phyloP scores from a whole-genome alignment of 2,113 vertebrate species.

The Pseudorhombus dupliciocellatus region DNA sequence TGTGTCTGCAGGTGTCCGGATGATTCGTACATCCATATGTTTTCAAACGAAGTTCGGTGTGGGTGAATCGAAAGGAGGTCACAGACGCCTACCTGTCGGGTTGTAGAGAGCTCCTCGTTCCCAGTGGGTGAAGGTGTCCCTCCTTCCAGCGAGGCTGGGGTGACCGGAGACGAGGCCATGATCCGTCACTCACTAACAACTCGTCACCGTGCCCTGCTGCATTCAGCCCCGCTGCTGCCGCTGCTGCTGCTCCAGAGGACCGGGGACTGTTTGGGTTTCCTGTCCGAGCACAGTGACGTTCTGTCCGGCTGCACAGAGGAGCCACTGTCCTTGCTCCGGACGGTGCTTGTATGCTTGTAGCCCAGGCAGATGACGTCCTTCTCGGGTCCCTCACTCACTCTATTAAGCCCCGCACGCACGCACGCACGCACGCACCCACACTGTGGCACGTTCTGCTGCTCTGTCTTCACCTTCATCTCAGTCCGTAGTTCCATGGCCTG shows the following conservation, averaged over 20 bases:
- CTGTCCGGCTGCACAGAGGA: slow-evolving; percentile 53
- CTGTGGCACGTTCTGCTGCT: not conserved
- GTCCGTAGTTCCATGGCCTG: no score
- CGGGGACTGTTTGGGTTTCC: slow-evolving; percentile 4
- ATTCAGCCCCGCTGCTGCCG: slow-evolving; percentile 6
- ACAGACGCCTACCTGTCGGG: slow-evolving; percentile 48
- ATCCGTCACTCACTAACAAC: not conserved
- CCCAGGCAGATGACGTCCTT: slow-evolving; percentile 50
- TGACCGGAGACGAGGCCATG: slow-evolving; percentile 66
- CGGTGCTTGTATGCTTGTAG: slow-evolving; percentile 38
- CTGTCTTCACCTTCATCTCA: slow-evolving; percentile 3
- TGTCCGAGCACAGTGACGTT: slow-evolving; percentile 46
- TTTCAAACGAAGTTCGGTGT: slow-evolving; percentile 1
- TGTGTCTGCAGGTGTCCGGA: not conserved
- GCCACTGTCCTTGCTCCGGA: slow-evolving; percentile 48
- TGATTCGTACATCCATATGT: not conserved
- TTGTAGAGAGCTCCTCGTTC: slow-evolving; percentile 40
- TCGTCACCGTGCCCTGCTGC: slow-evolving; percentile 24
- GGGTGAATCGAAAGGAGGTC: not conserved
- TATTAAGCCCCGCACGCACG: not conserved
- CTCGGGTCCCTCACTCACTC: slow-evolving; percentile 37
- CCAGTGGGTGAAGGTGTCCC: slow-evolving; percentile 63
- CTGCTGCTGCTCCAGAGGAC: not conserved
- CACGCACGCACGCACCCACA: slow-evolving; percentile 1
- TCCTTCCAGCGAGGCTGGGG: slow-evolving; percentile 61